Percentiles rank a stretch among this genome's conserved stretches.
Evolutionary conservation across 1,140 invertebrate species (phyloP).

Genomic region (Temnothorax longispinosus): DNA sequence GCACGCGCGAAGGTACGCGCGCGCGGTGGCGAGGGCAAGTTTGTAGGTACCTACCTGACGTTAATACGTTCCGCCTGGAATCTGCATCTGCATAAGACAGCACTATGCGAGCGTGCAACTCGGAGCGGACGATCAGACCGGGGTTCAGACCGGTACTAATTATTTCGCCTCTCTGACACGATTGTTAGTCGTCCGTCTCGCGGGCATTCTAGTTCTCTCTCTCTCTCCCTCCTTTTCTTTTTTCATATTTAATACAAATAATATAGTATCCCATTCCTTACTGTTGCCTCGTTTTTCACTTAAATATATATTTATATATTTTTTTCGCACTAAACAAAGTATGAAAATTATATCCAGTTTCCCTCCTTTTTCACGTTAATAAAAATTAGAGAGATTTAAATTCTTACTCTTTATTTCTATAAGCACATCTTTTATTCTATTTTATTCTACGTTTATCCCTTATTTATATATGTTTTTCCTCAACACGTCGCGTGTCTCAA

Average conservation of each 20-base stretch:
- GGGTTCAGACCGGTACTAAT: constrained; percentile 70
- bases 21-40: constrained; percentile 70
- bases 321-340: not conserved
- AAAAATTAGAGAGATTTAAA: not conserved
- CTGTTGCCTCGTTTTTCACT: not conserved
- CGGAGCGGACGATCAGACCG: constrained; percentile 13
- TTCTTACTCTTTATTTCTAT: not conserved
- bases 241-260: constrained; percentile 7
- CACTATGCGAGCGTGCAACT: constrained; percentile 55
- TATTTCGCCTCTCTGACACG: constrained; percentile 77
- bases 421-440: not conserved
- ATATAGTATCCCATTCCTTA: not conserved
- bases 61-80: constrained; percentile 73
- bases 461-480: not conserved
- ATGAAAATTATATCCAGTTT: not conserved
- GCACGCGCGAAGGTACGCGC: constrained; percentile 73
- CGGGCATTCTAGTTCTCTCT: not conserved
- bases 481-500: constrained; percentile 30
- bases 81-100: constrained; percentile 73
- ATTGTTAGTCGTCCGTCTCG: constrained; percentile 69
- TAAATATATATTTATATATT: not conserved
- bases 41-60: constrained; percentile 75
- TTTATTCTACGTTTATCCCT: not conserved
- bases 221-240: not conserved
- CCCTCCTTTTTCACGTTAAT: not conserved